Evolutionary conservation across 2,797 vertebrate species (phyloP), one percentile per base, ranked within the genome.

Genomic region (Eptatretus atami): DNA sequence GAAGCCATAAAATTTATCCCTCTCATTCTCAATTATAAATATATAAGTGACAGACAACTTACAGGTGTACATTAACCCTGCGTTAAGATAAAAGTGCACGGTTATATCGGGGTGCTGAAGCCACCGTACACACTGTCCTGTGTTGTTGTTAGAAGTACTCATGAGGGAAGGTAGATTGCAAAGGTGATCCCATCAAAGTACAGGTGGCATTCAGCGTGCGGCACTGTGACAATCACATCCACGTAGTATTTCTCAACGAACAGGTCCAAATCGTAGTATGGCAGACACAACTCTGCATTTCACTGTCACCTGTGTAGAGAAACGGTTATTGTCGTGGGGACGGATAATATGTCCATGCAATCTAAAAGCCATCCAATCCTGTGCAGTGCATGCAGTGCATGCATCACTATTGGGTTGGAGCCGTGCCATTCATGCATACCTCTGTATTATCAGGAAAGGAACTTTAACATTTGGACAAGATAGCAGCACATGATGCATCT

Each of bases 11-110:
- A 8, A 4, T 4, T 44, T 44, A 8, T 44, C 31, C 4, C 31
- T 44, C 4, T 44, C 31, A 44, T 44, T 44, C 6, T 44, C 31
- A 44, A 44, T 44, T 52, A 13, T 60, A 13, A n/a, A 44, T 52
- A 63, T n/a, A 52, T 44, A 52, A 55, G 52, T 53, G 13, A 31
- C 12, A 65, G 13, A 31, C 12, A 65, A 77, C 83, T 69, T 74
- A 93, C 85, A 0, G 2, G 52, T 67, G 66, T 55, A 72, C 68
- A 0, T 81, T 70, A 3, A 85, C 67, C 53, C 31, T 44, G 31
- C 6, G 31, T 44, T 44, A 44, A 44, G 31, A 44, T 44, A 44
- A 44, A 44, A 44, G 31, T 44, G 6, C 31, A 44, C 31, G 31
- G 6, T 4, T 44, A 44, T 44, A 44, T 44, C 31, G 4, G 31